These are phyloP conservation scores for Forbesichthys papilliferus DNA, from an alignment of 2,113 vertebrate genomes.

Conservation along the genomic window DNA sequence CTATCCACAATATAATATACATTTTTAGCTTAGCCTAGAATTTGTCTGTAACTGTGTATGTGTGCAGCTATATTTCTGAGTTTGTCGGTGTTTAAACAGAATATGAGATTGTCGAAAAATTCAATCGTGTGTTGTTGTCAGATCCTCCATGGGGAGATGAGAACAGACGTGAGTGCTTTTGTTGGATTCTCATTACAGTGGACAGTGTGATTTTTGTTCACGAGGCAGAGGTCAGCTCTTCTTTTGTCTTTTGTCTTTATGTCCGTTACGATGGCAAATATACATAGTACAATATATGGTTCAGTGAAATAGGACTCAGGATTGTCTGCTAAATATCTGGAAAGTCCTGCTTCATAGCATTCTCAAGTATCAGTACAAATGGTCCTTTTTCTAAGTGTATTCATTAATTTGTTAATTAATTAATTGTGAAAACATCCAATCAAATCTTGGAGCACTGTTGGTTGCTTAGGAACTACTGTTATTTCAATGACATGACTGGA, in stretches of 20 bases:
- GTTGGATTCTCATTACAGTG: constrained; percentile 42
- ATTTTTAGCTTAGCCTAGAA: no score
- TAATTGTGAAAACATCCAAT: background rate
- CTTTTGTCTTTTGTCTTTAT: constrained; percentile 20
- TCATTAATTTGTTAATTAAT: background rate
- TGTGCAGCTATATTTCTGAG: no score
- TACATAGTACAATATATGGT: constrained; percentile 23
- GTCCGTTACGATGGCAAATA: constrained; percentile 45
- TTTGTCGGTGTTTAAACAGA: no score
- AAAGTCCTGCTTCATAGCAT: constrained; percentile 3
- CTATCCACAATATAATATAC: no score
- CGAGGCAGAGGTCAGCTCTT: constrained; percentile 21
- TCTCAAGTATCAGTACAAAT: background rate
- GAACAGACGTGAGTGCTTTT: constrained; percentile 18
- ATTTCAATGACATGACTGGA: background rate
- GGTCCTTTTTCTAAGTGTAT: background rate
- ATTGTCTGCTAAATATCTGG: background rate
- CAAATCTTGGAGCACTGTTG: background rate
- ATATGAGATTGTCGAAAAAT: no score
- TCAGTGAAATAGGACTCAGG: constrained; percentile 15
- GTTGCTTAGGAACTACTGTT: background rate
- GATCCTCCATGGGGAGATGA: no score
- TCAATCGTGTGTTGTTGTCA: no score
- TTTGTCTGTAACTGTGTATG: no score
- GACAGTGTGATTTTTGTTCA: constrained; percentile 50